phyloP scores from a whole-genome alignment of 1,140 invertebrate genomes.

The Oreohelix idahoensis region DNA sequence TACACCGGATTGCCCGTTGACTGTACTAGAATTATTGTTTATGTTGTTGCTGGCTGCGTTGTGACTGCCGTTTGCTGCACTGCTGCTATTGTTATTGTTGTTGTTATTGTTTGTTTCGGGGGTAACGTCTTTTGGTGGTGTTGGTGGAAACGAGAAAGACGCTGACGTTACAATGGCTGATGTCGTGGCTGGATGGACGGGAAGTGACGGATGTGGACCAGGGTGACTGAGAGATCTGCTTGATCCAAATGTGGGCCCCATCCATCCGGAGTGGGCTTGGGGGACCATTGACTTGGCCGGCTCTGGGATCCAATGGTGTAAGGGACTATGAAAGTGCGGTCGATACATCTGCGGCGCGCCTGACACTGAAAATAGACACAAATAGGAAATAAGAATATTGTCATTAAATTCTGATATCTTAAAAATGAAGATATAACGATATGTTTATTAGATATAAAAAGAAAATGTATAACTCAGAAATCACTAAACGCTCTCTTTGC shows the following conservation, averaged over 20 bases:
- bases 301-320: slow-evolving; percentile 85
- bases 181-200: slow-evolving; percentile 89
- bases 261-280: slow-evolving; percentile 69
- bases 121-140: slow-evolving; percentile 93
- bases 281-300: slow-evolving; percentile 76
- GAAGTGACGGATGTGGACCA: slow-evolving; percentile 69
- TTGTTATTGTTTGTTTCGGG: slow-evolving; percentile 80
- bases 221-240: slow-evolving; percentile 52
- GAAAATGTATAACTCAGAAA: too few species aligned
- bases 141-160: slow-evolving; percentile 92
- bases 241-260: slow-evolving; percentile 78
- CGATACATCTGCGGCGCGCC: slow-evolving; percentile 86
- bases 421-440: too few species aligned
- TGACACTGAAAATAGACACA: slow-evolving; percentile 57
- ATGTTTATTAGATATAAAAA: too few species aligned
- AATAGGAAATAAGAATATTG: too few species aligned
- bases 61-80: slow-evolving; percentile 27
- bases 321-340: slow-evolving; percentile 90
- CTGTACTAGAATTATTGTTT: background rate
- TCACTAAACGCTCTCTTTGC: too few species aligned
- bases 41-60: background rate
- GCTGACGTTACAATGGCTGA: slow-evolving; percentile 78
- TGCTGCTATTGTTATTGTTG: slow-evolving; percentile 68
- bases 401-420: too few species aligned
- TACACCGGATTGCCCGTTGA: slow-evolving; percentile 38